Base-by-base conservation (phyloP, 2,113 vertebrate genomes). In the Petroica traversi region DNA sequence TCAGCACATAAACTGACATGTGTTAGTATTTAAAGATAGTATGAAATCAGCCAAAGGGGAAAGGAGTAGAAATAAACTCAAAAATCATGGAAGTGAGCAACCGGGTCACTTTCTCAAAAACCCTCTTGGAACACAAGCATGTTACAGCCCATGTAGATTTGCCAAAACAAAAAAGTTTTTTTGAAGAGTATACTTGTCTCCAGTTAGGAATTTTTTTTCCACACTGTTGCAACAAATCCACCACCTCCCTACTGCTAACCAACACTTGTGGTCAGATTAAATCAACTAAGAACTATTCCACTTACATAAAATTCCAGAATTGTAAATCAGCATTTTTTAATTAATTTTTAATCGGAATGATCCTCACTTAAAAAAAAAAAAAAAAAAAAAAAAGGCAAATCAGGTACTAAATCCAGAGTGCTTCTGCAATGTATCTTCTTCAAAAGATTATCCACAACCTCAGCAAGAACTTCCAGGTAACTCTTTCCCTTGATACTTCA, bases 271-370 rank as follows among this genome's bases (percentile, higher is more conserved):
- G 93, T 61, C 63, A 90, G 71, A 88, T 72, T 85, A 89, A 88
- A 94, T 80, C 82, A 95, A 40, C 59, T 78, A 89, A 92, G 55
- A 96, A 84, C 43, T 85, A 92, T 38, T 93, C 68, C 1, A 3
- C 68, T 81, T 92, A 90, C 20, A 92, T 71, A 67, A 87, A 94
- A 94, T 81, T 90, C 88, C 63, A 94, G 51, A 93, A 71, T 8
- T 85, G 9, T 71, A 88, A 86, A 14, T 74, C 34, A 90, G 38
- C 34, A 36, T 80, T 36, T 77, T 64, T 5, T 0, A 73, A 84
- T 73, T 84, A 4, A 46, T 55, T 84, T 84, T 72, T 58, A 88
- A 88, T 41, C 71, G 55, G 34, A 48, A 33, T 79, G 74, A 95
- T 68, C 59, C 61, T 80, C n/a, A 67, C 36, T 64, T 80, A 52